Conservation (phyloP, 2,113 vertebrate genomes). For the Cynocephalus volans region DNA sequence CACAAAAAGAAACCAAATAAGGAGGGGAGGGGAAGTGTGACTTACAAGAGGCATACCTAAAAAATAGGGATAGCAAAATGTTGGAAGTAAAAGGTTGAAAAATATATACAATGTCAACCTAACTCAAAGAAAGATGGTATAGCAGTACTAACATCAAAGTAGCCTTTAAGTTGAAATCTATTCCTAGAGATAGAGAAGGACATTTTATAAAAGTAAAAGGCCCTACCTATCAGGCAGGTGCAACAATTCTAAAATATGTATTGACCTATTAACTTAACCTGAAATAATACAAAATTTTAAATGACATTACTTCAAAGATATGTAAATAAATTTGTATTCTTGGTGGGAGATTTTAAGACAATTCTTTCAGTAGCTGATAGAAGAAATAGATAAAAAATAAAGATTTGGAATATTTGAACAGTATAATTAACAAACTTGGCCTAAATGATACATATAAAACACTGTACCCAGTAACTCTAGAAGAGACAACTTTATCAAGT, state of each 20-base stretch:
- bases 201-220: background rate
- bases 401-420: background rate
- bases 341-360: background rate
- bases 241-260: background rate
- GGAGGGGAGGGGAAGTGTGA: background rate
- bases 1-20: background rate
- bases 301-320: background rate
- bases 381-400: background rate
- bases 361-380: background rate
- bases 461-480: too few relatives aligned
- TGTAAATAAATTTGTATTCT: conserved; percentile 1
- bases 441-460: too few relatives aligned
- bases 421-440: background rate
- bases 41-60: background rate
- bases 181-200: background rate
- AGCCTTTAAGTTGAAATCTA: background rate
- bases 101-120: background rate
- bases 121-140: background rate
- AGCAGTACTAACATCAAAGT: background rate
- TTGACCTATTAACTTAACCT: background rate
- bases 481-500: conserved; percentile 14
- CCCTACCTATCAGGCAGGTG: background rate
- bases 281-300: background rate
- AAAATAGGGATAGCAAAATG: background rate
- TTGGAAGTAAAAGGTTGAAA: background rate